These are phyloP conservation scores for Notospermus geniculatus DNA, from an alignment of 1,140 invertebrate genomes.

Conservation along the genomic window DNA sequence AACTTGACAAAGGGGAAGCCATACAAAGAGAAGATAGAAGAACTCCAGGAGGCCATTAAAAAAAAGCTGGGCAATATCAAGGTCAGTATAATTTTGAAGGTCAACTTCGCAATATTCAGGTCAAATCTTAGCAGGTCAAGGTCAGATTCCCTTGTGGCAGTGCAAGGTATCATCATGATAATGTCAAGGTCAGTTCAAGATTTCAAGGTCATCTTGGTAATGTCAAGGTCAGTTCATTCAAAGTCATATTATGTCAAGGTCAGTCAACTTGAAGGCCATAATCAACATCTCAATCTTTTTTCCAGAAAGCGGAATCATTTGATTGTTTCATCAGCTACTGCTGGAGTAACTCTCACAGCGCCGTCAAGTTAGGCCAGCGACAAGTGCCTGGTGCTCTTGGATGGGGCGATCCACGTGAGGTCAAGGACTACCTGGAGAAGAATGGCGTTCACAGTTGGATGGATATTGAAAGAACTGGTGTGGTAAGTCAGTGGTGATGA, in stretches of 20 bases:
- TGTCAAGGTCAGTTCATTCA: background rate
- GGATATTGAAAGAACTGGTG: conserved; percentile 46
- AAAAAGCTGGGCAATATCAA: conserved; percentile 24
- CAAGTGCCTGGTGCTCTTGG: conserved; percentile 32
- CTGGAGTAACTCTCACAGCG: conserved; percentile 48
- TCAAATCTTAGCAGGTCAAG: background rate
- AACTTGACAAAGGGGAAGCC: conserved; percentile 36
- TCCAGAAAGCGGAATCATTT: conserved; percentile 22
- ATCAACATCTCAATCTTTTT: conserved; percentile 1
- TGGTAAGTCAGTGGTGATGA: background rate
- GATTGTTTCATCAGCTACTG: conserved; percentile 52
- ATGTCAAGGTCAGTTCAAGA: background rate
- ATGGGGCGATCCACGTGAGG: conserved; percentile 44
- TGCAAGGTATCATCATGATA: background rate
- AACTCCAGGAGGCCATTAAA: conserved; percentile 31
- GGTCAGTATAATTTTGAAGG: too few species aligned
- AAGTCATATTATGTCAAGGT: background rate
- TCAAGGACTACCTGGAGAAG: conserved; percentile 41
- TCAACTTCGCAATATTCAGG: too few species aligned
- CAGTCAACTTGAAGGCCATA: background rate
- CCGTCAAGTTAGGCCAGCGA: conserved; percentile 33
- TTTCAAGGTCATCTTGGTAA: background rate
- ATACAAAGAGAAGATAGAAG: conserved; percentile 33
- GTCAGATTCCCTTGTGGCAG: background rate
- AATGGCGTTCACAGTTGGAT: conserved; percentile 46